Percentiles rank a stretch among this genome's conserved stretches.
Conservation (phyloP, 1,140 invertebrate species). For the Euwallacea fornicatus region DNA sequence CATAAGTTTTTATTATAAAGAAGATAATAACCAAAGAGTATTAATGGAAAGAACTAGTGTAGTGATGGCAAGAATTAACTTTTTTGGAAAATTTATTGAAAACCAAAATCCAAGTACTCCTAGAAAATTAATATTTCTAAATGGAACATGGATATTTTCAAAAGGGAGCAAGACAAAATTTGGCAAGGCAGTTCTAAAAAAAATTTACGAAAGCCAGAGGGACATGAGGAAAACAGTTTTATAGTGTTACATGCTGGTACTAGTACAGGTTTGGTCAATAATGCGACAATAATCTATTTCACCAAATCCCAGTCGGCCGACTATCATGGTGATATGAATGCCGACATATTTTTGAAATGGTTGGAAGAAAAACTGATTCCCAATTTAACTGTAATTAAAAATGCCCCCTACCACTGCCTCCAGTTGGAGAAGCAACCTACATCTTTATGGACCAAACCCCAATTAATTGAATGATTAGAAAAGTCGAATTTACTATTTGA, state of each 20-base stretch:
- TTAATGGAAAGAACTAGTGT: background rate
- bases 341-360: conserved; percentile 44
- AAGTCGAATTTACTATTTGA: background rate
- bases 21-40: background rate
- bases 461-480: conserved; percentile 8
- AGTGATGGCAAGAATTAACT: background rate
- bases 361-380: conserved; percentile 39
- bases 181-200: background rate
- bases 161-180: background rate
- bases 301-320: conserved; percentile 40
- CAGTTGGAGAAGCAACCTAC: conserved; percentile 7
- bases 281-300: conserved; percentile 40
- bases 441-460: background rate
- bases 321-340: conserved; percentile 44
- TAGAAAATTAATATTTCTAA: background rate
- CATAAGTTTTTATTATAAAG: background rate
- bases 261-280: conserved; percentile 42
- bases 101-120: background rate
- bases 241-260: conserved; percentile 43
- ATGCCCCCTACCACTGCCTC: conserved; percentile 28
- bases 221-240: conserved; percentile 30
- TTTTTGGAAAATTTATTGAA: background rate
- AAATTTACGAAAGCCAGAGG: background rate
- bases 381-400: conserved; percentile 36
- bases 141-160: background rate